phyloP scores from a whole-genome alignment of 2,113 vertebrate genomes.

The Pelvicachromis taeniatus region DNA sequence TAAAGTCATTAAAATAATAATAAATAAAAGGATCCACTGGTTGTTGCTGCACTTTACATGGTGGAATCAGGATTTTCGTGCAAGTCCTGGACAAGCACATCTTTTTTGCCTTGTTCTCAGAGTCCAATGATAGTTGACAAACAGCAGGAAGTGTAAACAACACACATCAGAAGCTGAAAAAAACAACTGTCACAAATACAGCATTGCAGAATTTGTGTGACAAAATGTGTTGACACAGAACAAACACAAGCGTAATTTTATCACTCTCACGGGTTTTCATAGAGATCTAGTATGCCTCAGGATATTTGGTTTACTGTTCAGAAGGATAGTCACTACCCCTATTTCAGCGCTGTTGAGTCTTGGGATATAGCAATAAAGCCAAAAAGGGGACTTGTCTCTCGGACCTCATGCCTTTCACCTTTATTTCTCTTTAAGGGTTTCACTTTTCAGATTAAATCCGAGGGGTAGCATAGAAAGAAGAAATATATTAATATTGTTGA shows the following conservation, averaged over 20 bases:
- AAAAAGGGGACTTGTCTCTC: not conserved
- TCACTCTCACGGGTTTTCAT: not conserved
- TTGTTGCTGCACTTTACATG: not conserved
- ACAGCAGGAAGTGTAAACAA: not conserved
- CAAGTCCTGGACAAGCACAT: not conserved
- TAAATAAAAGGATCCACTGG: not conserved
- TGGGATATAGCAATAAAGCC: not conserved
- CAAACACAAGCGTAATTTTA: not conserved
- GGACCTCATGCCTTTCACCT: not conserved
- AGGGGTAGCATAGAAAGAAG: not conserved
- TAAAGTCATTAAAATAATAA: too few relatives aligned
- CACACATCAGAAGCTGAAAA: not conserved
- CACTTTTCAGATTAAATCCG: not conserved
- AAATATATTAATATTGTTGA: not conserved
- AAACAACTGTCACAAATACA: not conserved
- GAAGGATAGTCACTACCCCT: not conserved
- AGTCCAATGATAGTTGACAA: not conserved
- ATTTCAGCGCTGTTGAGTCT: not conserved
- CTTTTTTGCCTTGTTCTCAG: not conserved
- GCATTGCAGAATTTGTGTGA: not conserved
- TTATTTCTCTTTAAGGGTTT: not conserved
- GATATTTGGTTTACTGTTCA: not conserved
- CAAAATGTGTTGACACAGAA: not conserved
- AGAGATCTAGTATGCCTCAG: not conserved
- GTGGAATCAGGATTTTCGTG: fast-evolving